Percentiles rank a stretch among this genome's conserved stretches.
Evolutionary conservation across 2,113 vertebrate species (phyloP).

Genomic region (Sinocyclocheilus anshuiensis): DNA sequence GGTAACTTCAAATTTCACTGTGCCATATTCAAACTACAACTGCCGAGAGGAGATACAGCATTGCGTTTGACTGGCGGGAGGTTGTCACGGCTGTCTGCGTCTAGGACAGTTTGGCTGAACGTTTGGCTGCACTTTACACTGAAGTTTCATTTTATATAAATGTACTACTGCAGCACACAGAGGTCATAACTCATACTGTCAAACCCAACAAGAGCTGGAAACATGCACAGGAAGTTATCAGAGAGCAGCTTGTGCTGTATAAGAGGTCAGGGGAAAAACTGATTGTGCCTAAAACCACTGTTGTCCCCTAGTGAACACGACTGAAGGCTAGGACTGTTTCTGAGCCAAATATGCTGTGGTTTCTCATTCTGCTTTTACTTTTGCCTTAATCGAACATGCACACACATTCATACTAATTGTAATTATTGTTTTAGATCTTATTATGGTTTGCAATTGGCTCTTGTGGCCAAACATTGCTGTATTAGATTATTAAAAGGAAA

Average conservation of each 20-base stretch:
- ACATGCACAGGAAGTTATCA: neutral
- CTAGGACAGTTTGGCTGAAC: neutral
- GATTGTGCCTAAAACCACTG: constrained; percentile 9
- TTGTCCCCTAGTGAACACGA: neutral
- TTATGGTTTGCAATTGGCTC: neutral
- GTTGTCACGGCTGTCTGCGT: neutral
- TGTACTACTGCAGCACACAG: neutral
- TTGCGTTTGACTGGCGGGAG: neutral
- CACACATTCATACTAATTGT: neutral
- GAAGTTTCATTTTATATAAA: neutral
- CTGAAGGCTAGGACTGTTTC: neutral
- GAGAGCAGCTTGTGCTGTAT: neutral
- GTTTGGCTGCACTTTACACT: constrained; percentile 1
- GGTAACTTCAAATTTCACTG: neutral
- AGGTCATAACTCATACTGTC: neutral
- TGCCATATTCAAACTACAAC: neutral
- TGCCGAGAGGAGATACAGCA: neutral
- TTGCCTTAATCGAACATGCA: constrained; percentile 4
- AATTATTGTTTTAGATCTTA: neutral
- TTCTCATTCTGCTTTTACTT: constrained; percentile 11
- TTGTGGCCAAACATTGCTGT: neutral
- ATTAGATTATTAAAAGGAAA: neutral
- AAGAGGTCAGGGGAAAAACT: neutral
- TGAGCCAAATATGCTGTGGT: neutral
- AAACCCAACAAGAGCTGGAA: neutral